Base-by-base conservation (phyloP, 2,797 vertebrate species). In the Geotrypetes seraphini region DNA sequence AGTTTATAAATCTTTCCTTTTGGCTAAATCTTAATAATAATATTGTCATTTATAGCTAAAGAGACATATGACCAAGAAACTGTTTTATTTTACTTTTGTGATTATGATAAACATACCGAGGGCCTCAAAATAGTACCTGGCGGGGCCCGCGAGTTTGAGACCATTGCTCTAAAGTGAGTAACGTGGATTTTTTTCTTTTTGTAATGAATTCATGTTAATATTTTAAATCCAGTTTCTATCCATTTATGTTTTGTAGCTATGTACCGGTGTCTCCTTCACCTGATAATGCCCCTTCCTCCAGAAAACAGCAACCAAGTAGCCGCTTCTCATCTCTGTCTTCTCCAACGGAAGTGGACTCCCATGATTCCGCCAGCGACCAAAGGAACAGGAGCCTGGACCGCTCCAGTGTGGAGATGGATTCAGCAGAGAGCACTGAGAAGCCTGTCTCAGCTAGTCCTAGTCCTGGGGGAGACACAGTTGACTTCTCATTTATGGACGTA, bases 401-500 rank as follows among this genome's bases (percentile, higher is more conserved):
- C 2, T 79, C 69, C 24, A 78, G 78, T 64, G 66, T 70, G 0
- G 81, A 83, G 26, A 30, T 65, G 31, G 79, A 81, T 9, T 75
- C 78, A 5, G 61, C 69, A 0, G 78, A 78, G 0, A 71, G 75
- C 2, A 21, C 45, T 0, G 76, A 76, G 3, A 35, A 63, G 3
- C 61, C 25, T 1, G 39, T 57, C 10, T 1, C 16, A 0, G 47
- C 11, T 0, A 57, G 56, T 1, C 0, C 55, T 0, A 11, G 33
- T 30, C 25, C 60, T 0, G 27, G 44, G 1, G 48, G 45, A 28
- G 53, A 42, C 16, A 12, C 11, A 11, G 17, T 59, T 0, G 77
- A 79, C 27, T 85, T 85, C 63, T 72, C 81, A 7, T 83, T 83
- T 45, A 67, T 85, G 1, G 47, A 78, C 36, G 83, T 85, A 12